Percentiles rank a stretch among this genome's conserved stretches.
Conservation (phyloP, 2,888 invertebrate genomes). For the Caenorhabditis wallacei region DNA sequence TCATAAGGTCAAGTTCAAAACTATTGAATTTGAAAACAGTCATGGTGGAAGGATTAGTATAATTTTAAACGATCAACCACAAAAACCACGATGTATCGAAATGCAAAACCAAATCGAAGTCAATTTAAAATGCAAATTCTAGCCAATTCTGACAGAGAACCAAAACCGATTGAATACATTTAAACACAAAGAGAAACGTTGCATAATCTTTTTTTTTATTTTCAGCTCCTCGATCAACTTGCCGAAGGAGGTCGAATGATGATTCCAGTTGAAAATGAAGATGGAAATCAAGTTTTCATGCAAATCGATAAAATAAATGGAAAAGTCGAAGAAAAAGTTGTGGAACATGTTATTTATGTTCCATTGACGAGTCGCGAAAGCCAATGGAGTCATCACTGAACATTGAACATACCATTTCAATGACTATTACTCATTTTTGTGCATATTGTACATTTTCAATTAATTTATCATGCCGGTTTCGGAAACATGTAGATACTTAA, state of each 20-base stretch:
- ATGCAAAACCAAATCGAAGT: slow-evolving; percentile 21
- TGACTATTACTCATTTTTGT: neutral
- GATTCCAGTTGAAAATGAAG: slow-evolving; percentile 79
- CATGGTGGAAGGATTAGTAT: slow-evolving; percentile 40
- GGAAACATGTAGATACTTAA: neutral
- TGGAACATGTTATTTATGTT: slow-evolving; percentile 98
- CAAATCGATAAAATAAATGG: slow-evolving; percentile 95
- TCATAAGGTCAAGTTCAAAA: slow-evolving; percentile 1
- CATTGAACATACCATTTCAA: neutral
- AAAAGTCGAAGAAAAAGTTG: slow-evolving; percentile 86
- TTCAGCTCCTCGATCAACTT: slow-evolving; percentile 90
- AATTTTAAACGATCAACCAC: neutral
- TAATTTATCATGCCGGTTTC: neutral
- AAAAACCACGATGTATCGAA: slow-evolving; percentile 8
- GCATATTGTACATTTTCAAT: slow-evolving; percentile 15
- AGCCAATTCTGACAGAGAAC: slow-evolving; percentile 1
- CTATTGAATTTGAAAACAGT: neutral
- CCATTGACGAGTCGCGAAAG: slow-evolving; percentile 90
- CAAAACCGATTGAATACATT: slow-evolving; percentile 4
- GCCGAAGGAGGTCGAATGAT: slow-evolving; percentile 93
- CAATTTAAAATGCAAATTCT: slow-evolving; percentile 42
- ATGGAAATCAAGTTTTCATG: slow-evolving; percentile 86
- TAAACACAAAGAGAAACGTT: neutral
- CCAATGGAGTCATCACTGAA: slow-evolving; percentile 33
- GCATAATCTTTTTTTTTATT: neutral